Evolutionary conservation across 2,888 invertebrate species (phyloP), one percentile per base, ranked within the genome.

Genomic region (Adineta ricciae): DNA sequence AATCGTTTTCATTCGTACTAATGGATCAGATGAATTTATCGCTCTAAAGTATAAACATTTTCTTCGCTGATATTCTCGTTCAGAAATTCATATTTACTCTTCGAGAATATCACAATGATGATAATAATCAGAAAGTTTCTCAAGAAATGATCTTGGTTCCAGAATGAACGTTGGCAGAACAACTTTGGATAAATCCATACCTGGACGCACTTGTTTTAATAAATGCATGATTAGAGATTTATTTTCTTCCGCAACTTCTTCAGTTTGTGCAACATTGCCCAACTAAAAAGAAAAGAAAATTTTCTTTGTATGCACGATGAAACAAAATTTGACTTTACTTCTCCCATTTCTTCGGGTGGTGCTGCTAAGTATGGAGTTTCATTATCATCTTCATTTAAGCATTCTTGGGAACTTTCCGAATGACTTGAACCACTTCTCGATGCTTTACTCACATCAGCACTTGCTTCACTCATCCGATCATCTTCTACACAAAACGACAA

Each of bases 161-260:
- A 97, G 91, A 86, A 97, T 96, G 90, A 96, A 96, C 0, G 96
- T 96, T 0, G 96, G 96, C 87, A 97, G 91, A 24, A 96, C 96
- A 82, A 97, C 95, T 92, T 95, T 95, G 86, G 95, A 95, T 50
- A 97, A 92, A 91, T 97, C 97, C 97, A 97, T 97, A 83, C 97
- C 97, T 0, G 96, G 96, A 27, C 96, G 93, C 54, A 96, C 95
- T 92, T 97, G 97, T 91, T 97, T 97, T 88, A 97, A 93, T 64
- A 97, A 92, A 89, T 94, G 95, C 96, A 97, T 97, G 88, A 97
- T 94, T 78, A 97, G 92, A 32, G 95, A 95, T 90, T 96, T 96
- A 91, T 97, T 96, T 90, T 97, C 96, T 86, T 97, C 96, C 0
- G 94, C 95, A 38, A 97, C 93, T 89, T 96, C 96, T 89, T 96